phyloP scores from a whole-genome alignment of 2,113 vertebrate species.

The Nanorana parkeri region DNA sequence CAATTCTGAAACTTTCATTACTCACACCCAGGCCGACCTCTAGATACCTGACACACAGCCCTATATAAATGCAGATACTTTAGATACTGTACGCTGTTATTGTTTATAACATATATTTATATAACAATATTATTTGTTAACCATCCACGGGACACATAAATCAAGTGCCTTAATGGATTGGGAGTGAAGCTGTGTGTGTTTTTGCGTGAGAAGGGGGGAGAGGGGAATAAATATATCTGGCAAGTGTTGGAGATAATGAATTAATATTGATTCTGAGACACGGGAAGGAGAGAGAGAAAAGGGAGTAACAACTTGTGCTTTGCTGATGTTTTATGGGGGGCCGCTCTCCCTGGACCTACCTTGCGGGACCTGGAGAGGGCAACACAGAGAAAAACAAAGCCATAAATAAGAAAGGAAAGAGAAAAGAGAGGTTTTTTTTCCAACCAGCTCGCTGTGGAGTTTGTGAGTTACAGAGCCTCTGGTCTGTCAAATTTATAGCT shows the following conservation, averaged over 20 bases:
- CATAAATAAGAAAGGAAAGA: slow-evolving; percentile 48
- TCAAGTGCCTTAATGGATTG: slow-evolving; percentile 51
- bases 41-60: slow-evolving; percentile 19
- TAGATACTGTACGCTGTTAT: slow-evolving; percentile 1
- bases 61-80: slow-evolving; percentile 21
- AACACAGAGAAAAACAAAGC: slow-evolving; percentile 54
- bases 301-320: slow-evolving; percentile 51
- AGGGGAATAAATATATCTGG: slow-evolving; percentile 56
- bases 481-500: slow-evolving; percentile 52
- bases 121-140: slow-evolving; percentile 47
- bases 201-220: slow-evolving; percentile 38
- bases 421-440: slow-evolving; percentile 32
- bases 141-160: slow-evolving; percentile 54
- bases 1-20: slow-evolving; percentile 22
- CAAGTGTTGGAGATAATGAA: slow-evolving; percentile 57
- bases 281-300: slow-evolving; percentile 48
- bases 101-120: slow-evolving; percentile 26
- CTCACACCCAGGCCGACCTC: slow-evolving; percentile 15
- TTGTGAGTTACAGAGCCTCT: slow-evolving; percentile 52
- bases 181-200: slow-evolving; percentile 51
- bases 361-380: slow-evolving; percentile 47
- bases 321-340: slow-evolving; percentile 54
- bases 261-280: slow-evolving; percentile 56
- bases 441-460: slow-evolving; percentile 33
- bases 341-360: slow-evolving; percentile 47